Base-by-base conservation (phyloP, 2,113 vertebrate genomes). In the Alosa alosa region DNA sequence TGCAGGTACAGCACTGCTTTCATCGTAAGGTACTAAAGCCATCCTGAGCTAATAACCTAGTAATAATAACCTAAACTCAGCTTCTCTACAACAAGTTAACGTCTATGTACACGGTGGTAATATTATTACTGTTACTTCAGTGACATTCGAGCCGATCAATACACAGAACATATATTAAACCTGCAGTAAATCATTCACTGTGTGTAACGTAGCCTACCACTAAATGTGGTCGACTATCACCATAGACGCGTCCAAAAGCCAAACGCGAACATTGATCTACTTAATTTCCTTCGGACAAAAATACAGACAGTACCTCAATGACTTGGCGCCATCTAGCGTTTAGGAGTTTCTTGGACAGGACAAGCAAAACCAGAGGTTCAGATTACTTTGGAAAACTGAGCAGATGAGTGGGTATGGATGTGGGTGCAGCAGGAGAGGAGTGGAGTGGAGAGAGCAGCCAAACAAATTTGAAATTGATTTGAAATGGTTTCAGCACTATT, bases 1-100 rank as follows among this genome's bases (percentile, higher is more conserved):
- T 0, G 87, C 95, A 1, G 95, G 91, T 8, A 87, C 15, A 0
- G 72, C 31, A 1, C 11, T 17, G 31, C 91, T 91, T 7, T 94
- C 95, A 1, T 94, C 93, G 55, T 98, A 99, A 0, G 96, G 97
- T 50, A 99, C 96, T 41, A 99, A 89, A 57, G 98, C 97, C 98
- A 99, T 99, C 55, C 50, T 72, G 17, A 15, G 50, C 17, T 49
- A 49, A 3, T 57, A 55, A 8, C 22, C 57, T 64, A 64, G 20
- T 25, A 68, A 31, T 31, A 2, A 1, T 68, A 68, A 11, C n/a
- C 64, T 8, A 68, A 25, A 68, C 31, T 68, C 7, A 68, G 64
- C 11, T 31, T 68, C 64, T 13, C 8, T 31, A 25, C 7, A 13
- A 8, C n/a, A 9, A 68, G n/a, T 0, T 25, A n/a, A 25, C 25